Evolutionary conservation across 2,888 invertebrate species (phyloP).

Genomic region (Clunio marinus): DNA sequence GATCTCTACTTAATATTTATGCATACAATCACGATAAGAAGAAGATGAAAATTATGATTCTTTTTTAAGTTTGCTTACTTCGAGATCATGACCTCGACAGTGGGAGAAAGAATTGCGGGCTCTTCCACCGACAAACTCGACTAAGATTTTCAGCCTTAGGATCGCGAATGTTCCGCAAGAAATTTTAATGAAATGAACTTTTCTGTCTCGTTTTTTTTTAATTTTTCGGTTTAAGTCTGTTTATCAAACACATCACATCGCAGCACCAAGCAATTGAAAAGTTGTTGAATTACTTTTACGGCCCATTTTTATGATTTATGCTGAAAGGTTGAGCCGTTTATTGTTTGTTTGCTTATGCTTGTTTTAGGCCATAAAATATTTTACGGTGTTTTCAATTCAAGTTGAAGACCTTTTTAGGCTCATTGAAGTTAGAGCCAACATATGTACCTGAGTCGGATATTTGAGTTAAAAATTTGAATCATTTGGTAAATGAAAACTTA

Average conservation of each 20-base stretch:
- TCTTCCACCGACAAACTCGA: background rate
- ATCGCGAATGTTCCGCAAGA: background rate
- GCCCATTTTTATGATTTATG: constrained; percentile 18
- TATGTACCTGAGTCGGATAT: background rate
- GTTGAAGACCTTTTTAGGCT: background rate
- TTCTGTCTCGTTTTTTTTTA: too few relatives aligned
- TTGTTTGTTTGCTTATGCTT: constrained; percentile 6
- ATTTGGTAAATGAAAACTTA: too few relatives aligned
- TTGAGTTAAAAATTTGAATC: too few relatives aligned
- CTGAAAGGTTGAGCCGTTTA: constrained; percentile 11
- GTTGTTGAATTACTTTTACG: constrained; percentile 1
- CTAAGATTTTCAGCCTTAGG: background rate
- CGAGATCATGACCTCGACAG: constrained; percentile 12
- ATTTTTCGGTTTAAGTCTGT: too few relatives aligned
- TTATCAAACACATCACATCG: constrained; percentile 2
- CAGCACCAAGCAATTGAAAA: background rate
- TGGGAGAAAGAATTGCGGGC: background rate
- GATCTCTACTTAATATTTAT: background rate
- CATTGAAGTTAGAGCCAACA: background rate
- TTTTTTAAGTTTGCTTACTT: background rate
- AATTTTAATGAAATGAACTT: too few relatives aligned
- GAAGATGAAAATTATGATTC: background rate
- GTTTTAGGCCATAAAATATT: constrained; percentile 2
- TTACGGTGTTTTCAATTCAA: background rate
- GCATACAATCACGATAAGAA: background rate